These are phyloP conservation scores for Pomatorhinus ruficollis DNA, from an alignment of 2,113 vertebrate genomes.

Conservation along the genomic window DNA sequence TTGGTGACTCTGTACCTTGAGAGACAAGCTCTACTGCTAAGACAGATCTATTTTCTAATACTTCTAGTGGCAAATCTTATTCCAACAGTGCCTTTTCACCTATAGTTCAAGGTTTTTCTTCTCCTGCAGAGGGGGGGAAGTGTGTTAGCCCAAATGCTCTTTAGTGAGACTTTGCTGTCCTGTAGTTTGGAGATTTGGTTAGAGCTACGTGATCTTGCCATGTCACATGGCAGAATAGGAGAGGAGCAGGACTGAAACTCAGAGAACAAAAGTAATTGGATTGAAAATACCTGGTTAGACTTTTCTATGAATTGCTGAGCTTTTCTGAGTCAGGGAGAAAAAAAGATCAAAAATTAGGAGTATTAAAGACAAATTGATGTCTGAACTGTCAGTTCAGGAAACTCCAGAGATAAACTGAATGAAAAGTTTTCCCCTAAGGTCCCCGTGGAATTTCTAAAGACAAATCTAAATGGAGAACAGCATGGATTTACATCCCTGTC, in stretches of 20 bases:
- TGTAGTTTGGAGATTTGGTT: not conserved
- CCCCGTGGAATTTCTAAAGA: constrained; percentile 41
- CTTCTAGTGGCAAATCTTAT: not conserved
- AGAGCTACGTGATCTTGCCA: not conserved
- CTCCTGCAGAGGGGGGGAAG: not conserved
- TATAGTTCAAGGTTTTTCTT: not conserved
- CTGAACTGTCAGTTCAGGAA: constrained; percentile 51
- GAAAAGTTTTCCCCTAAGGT: constrained; percentile 46
- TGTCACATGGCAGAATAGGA: not conserved
- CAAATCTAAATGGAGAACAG: constrained; percentile 46
- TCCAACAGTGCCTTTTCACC: not conserved
- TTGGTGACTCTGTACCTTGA: not conserved
- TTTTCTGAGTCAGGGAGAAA: constrained; percentile 9
- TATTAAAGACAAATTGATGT: constrained; percentile 33
- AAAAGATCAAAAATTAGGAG: constrained; percentile 44
- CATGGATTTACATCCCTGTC: constrained; percentile 49
- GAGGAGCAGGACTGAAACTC: not conserved
- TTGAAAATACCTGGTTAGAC: not conserved
- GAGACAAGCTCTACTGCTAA: not conserved
- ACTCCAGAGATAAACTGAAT: constrained; percentile 51
- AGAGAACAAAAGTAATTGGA: not conserved
- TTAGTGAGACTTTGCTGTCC: not conserved
- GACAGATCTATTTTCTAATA: not conserved
- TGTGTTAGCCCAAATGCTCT: not conserved
- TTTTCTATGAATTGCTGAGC: not conserved